Percentiles rank a stretch among this genome's conserved stretches.
Conservation (phyloP, 2,797 vertebrate genomes). For the Emys orbicularis region DNA sequence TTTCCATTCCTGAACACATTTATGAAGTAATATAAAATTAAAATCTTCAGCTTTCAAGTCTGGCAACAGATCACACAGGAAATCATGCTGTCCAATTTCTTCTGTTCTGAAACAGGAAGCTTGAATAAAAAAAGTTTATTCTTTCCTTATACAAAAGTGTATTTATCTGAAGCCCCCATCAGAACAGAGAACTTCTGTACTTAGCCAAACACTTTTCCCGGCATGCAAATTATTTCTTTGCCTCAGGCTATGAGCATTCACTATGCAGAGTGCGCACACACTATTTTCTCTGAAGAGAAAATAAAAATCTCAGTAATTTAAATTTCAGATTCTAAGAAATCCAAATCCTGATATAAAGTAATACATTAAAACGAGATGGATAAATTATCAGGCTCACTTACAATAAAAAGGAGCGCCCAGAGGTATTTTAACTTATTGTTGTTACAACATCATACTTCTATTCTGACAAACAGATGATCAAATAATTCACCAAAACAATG, state of each 20-base stretch:
- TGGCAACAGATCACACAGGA: slow-evolving; percentile 66
- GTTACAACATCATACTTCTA: not conserved
- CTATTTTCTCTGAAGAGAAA: not conserved
- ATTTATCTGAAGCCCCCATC: slow-evolving; percentile 47
- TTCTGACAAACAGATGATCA: not conserved
- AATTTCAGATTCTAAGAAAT: not conserved
- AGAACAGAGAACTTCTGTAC: slow-evolving; percentile 55
- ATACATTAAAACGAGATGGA: not conserved
- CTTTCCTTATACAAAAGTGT: slow-evolving; percentile 55
- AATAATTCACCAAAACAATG: not conserved
- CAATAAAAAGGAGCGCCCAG: not conserved
- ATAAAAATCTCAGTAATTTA: not conserved
- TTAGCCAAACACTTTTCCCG: slow-evolving; percentile 11
- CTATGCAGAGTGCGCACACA: not conserved
- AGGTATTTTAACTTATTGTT: not conserved
- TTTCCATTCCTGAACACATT: slow-evolving; percentile 5
- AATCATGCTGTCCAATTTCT: slow-evolving; percentile 4
- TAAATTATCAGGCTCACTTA: not conserved
- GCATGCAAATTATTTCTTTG: slow-evolving; percentile 51
- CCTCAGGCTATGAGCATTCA: not conserved
- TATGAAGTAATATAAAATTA: not conserved
- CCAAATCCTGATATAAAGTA: not conserved
- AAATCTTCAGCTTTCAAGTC: not conserved
- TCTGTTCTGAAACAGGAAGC: slow-evolving; percentile 67
- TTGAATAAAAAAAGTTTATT: slow-evolving; percentile 57